Conservation (phyloP, 2,113 vertebrate species). For the Tragelaphus imberbis region DNA sequence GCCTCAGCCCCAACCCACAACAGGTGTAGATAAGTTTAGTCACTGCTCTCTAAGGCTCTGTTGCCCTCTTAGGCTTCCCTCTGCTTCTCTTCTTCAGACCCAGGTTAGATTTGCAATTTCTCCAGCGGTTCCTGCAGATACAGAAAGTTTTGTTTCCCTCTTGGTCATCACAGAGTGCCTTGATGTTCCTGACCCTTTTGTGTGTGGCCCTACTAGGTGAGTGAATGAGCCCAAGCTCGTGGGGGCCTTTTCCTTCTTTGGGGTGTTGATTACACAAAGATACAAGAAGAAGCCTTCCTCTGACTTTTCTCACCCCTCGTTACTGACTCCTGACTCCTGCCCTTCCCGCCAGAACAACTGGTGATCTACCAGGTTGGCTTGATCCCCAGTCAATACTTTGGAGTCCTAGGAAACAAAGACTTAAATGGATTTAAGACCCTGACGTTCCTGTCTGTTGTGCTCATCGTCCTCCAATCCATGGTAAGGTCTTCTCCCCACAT, state of each 20-base stretch:
- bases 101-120: conserved; percentile 86
- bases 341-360: conserved; percentile 87
- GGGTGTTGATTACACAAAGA: background rate
- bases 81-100: conserved; percentile 72
- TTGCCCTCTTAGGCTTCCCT: background rate
- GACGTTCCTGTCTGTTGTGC: conserved; percentile 81
- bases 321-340: background rate
- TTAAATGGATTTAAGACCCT: conserved; percentile 83
- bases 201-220: conserved; percentile 88
- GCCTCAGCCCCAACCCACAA: background rate
- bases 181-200: conserved; percentile 94
- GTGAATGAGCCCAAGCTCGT: background rate
- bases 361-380: conserved; percentile 95
- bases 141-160: conserved; percentile 90
- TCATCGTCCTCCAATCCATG: conserved; percentile 90
- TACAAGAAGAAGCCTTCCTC: background rate
- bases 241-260: background rate
- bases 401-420: conserved; percentile 88
- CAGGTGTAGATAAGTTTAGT: background rate
- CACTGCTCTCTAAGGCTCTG: background rate
- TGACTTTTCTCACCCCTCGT: background rate
- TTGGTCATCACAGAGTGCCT: conserved; percentile 84
- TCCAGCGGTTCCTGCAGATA: conserved; percentile 88
- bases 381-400: conserved; percentile 94
- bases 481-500: conserved; percentile 80